Evolutionary conservation across 2,888 invertebrate species (phyloP).

Genomic region (Heteropelma amictum): DNA sequence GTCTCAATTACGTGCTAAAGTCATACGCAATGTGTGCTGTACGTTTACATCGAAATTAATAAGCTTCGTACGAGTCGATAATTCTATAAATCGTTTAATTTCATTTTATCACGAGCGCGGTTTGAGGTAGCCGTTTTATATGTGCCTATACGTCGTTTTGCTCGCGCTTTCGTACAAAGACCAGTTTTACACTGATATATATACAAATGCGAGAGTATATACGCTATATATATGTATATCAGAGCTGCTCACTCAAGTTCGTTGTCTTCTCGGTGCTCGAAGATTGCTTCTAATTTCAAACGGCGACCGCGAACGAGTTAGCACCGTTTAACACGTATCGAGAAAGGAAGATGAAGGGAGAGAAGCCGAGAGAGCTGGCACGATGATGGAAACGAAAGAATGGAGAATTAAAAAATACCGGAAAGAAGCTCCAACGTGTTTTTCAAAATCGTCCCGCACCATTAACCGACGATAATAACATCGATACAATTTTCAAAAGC

Average conservation of each 20-base stretch:
- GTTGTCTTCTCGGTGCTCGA: conserved; percentile 44
- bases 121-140: background rate
- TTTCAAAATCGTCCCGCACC: conserved; percentile 14
- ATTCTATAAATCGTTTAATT: conserved; percentile 49
- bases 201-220: background rate
- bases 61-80: conserved; percentile 29
- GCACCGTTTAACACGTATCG: conserved; percentile 46
- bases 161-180: conserved; percentile 17
- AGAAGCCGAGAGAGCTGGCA: background rate
- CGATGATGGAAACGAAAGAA: conserved; percentile 8
- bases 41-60: conserved; percentile 19
- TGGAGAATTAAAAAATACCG: conserved; percentile 47
- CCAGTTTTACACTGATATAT: conserved; percentile 4
- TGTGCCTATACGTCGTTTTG: conserved; percentile 12
- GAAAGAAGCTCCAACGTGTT: conserved; percentile 38
- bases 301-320: conserved; percentile 43
- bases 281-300: conserved; percentile 55
- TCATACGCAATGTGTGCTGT: background rate
- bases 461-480: conserved; percentile 26
- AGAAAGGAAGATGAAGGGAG: background rate
- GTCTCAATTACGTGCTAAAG: conserved; percentile 39
- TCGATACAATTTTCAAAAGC: conserved; percentile 6
- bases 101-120: conserved; percentile 18
- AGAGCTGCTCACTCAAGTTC: conserved; percentile 46
- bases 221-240: background rate